These are phyloP conservation scores for Hetaerina titia DNA, from an alignment of 2,888 invertebrate species.

Conservation along the genomic window DNA sequence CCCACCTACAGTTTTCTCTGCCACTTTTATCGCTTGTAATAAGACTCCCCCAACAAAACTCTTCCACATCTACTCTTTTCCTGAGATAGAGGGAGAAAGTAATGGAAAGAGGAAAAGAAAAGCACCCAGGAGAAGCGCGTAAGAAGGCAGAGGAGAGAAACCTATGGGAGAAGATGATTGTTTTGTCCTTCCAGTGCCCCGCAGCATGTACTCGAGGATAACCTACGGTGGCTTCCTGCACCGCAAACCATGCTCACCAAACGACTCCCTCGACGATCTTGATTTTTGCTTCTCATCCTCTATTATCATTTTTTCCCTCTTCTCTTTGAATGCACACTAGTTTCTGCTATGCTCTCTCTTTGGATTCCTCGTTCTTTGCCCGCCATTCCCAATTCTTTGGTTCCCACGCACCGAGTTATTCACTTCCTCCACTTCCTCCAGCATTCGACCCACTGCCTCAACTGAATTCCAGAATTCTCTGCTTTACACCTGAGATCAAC, in stretches of 20 bases:
- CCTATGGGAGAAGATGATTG: not conserved
- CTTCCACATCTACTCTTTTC: not conserved
- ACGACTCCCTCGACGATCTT: not conserved
- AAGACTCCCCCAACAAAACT: slow-evolving; percentile 22
- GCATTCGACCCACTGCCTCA: not conserved
- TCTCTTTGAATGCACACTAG: not conserved
- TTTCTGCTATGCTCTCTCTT: not conserved
- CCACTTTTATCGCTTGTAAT: slow-evolving; percentile 33
- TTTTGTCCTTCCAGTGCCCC: slow-evolving; percentile 12
- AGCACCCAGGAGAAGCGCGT: no score
- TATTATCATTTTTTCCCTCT: not conserved
- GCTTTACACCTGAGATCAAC: no score
- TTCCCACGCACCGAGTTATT: not conserved
- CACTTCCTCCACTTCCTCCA: not conserved
- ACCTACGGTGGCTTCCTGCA: not conserved
- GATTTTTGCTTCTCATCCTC: not conserved
- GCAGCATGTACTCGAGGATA: slow-evolving; percentile 7
- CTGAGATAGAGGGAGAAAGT: not conserved
- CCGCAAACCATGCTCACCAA: not conserved
- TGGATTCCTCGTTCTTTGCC: not conserved
- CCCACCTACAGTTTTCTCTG: not conserved
- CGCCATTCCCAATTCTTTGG: not conserved
- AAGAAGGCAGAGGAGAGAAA: not conserved
- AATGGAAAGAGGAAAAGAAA: not conserved
- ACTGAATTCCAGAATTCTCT: no score